Conservation (phyloP, 2,113 vertebrate species). For the Pterophyllum scalare region DNA sequence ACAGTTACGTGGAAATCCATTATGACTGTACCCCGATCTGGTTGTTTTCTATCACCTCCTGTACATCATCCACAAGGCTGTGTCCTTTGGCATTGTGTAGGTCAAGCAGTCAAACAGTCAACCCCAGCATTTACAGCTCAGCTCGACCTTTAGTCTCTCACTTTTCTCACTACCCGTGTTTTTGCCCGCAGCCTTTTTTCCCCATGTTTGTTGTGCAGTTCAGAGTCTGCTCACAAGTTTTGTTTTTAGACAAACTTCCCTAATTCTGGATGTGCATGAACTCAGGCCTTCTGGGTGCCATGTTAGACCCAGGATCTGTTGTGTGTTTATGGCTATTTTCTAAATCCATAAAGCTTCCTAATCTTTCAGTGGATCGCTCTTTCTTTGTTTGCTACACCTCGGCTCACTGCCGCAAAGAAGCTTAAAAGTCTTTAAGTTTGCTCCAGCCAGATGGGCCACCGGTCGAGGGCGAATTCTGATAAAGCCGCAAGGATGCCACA, state of each 20-base stretch:
- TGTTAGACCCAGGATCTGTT: neutral
- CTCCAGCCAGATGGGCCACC: conserved; percentile 59
- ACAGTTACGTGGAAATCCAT: neutral
- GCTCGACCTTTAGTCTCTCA: neutral
- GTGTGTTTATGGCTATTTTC: conserved; percentile 21
- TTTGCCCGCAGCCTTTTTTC: neutral
- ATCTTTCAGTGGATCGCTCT: conserved; percentile 55
- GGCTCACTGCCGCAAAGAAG: conserved; percentile 60
- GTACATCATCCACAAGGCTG: neutral
- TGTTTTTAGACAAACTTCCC: neutral
- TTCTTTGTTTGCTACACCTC: conserved; percentile 64
- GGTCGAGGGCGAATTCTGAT: conserved; percentile 18
- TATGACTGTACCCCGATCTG: neutral
- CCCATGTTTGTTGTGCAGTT: neutral
- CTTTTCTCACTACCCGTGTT: neutral
- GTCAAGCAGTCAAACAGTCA: conserved; percentile 24
- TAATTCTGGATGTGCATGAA: neutral
- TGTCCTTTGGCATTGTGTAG: conserved; percentile 20
- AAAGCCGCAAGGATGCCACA: conserved; percentile 20
- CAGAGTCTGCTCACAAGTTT: neutral
- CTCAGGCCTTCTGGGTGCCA: neutral
- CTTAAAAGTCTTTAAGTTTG: conserved; percentile 68
- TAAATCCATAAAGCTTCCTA: conserved; percentile 46
- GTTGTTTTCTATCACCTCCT: neutral
- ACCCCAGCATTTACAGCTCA: conserved; percentile 22